Base-by-base conservation (phyloP, 2,113 vertebrate species). In the Pluvialis apricaria region DNA sequence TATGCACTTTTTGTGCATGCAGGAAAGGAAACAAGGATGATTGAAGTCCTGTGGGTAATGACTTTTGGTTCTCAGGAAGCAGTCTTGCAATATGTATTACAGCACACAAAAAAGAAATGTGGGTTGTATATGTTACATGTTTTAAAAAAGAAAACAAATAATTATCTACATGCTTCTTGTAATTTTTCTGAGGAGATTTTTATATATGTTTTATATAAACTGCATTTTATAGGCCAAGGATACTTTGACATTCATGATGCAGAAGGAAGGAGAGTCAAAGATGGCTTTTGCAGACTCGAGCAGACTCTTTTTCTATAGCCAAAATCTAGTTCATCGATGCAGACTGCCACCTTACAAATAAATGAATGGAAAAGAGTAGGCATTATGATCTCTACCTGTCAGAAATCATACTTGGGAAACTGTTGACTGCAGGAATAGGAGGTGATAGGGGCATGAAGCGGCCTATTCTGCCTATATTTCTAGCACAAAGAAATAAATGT, bases 1-100 rank as follows among this genome's bases (percentile, higher is more conserved):
- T 36, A 1, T 21, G 32, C 8, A 4, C 29, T 34, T 70, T 47
- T 54, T 88, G 13, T 66, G 34, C 36, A 25, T 0, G 0, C 8
- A 18, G 52, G 32, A 57, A 45, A 81, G 52, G 52, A 71, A 77
- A 29, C 38, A 66, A 45, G 38, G 40, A 32, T 52, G 17, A 49
- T 54, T 38, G 11, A 36, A 75, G 38, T 40, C 38, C n/a, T 75
- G 22, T 31, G 36, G 26, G 24, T 62, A 83, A 49, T 44, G 31
- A n/a, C 45, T 66, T 55, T 31, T 40, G 32, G 24, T 76, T 71
- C 52, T 91, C 36, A 34, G 52, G 69, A 76, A 88, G 40, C 32
- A 44, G 24, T 36, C 51, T 79, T 66, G 40, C 21, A 36, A 20
- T 38, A 49, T 31, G 28, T 62, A 55, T 26, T 42, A 25, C 52